Conservation (phyloP, 2,113 vertebrate genomes). For the Xerus inauris region DNA sequence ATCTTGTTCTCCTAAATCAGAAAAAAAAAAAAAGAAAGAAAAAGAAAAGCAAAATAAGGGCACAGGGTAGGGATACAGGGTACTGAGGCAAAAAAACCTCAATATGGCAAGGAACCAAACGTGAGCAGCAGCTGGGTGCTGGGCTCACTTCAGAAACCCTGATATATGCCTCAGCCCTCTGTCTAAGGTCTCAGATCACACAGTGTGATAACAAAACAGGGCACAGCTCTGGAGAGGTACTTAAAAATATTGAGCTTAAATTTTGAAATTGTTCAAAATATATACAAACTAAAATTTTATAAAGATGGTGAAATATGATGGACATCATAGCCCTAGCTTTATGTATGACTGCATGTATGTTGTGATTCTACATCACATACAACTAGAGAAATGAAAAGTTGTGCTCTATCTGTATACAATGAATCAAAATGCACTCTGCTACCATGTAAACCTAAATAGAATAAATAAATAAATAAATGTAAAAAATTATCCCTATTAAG, state of each 20-base stretch:
- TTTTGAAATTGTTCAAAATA: neutral
- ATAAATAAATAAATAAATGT: too few relatives aligned
- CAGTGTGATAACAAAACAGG: neutral
- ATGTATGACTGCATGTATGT: too few relatives aligned
- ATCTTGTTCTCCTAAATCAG: neutral
- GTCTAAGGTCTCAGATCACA: neutral
- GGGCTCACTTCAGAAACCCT: neutral
- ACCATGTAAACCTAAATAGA: too few relatives aligned
- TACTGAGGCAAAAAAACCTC: neutral
- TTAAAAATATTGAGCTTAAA: neutral
- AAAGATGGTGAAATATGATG: too few relatives aligned
- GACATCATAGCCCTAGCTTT: too few relatives aligned
- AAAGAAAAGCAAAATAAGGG: neutral
- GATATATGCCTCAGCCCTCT: neutral
- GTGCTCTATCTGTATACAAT: too few relatives aligned
- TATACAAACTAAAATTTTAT: neutral
- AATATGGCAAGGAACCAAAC: neutral
- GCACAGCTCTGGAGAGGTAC: neutral
- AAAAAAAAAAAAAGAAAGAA: slow-evolving; percentile 28
- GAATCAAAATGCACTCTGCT: too few relatives aligned
- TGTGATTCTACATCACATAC: too few relatives aligned
- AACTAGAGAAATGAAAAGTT: too few relatives aligned
- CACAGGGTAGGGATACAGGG: neutral
- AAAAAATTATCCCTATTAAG: neutral
- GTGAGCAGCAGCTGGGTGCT: neutral